These are phyloP conservation scores for Drosophila orosa DNA, from an alignment of 1,140 invertebrate genomes.

Conservation along the genomic window DNA sequence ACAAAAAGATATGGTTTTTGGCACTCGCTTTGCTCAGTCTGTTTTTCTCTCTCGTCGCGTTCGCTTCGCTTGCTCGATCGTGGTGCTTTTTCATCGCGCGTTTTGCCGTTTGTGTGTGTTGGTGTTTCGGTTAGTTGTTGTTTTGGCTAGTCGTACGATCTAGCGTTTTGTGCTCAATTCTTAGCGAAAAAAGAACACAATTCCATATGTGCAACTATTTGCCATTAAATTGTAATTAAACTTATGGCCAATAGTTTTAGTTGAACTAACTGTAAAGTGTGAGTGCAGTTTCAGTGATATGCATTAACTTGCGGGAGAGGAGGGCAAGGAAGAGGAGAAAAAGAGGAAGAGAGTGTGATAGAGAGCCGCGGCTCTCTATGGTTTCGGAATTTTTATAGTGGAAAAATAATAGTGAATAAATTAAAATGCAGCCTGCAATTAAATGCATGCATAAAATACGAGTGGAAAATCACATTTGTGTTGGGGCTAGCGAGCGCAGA, in stretches of 20 bases:
- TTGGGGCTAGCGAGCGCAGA: neutral
- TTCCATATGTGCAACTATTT: constrained; percentile 75
- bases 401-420: constrained; percentile 56
- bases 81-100: constrained; percentile 9
- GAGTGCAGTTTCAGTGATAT: constrained; percentile 56
- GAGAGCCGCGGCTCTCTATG: constrained; percentile 4
- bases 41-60: constrained; percentile 35
- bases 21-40: constrained; percentile 37
- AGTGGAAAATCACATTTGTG: constrained; percentile 21
- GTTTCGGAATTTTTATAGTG: constrained; percentile 46
- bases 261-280: constrained; percentile 8
- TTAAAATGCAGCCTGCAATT: constrained; percentile 48
- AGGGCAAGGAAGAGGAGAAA: neutral
- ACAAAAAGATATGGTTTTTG: neutral
- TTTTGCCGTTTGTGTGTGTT: constrained; percentile 23
- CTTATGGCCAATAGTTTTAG: constrained; percentile 1
- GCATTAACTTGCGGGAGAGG: neutral
- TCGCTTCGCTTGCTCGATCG: constrained; percentile 14
- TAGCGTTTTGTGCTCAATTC: constrained; percentile 68
- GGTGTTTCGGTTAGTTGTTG: constrained; percentile 48
- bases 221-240: constrained; percentile 38
- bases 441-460: constrained; percentile 27
- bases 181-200: constrained; percentile 21
- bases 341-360: neutral
- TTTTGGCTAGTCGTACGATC: constrained; percentile 68